Conservation (phyloP, 1,140 invertebrate species). For the Phenacoccus solenopsis region DNA sequence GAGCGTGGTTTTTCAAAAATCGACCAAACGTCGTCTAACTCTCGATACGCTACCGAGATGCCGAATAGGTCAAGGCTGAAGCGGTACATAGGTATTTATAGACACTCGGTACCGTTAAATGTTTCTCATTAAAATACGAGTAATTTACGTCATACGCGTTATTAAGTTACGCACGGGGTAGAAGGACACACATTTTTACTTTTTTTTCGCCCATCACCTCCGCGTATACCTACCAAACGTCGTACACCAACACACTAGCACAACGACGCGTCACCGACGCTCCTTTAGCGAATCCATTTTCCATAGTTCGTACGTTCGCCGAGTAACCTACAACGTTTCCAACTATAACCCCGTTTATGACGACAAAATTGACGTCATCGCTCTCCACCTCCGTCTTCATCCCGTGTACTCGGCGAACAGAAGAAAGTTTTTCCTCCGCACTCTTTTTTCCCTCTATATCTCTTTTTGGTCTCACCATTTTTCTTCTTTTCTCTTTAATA, state of each 20-base stretch:
- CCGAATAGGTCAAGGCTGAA: not conserved
- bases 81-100: not conserved
- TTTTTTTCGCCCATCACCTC: not conserved
- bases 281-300: not conserved
- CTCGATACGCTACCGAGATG: not conserved
- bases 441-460: too few relatives aligned
- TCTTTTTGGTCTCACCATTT: too few relatives aligned
- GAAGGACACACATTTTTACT: conserved; percentile 2
- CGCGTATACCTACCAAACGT: not conserved
- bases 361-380: conserved; percentile 1
- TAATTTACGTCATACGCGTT: conserved; percentile 1
- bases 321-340: not conserved
- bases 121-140: not conserved
- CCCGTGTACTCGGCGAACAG: too few relatives aligned
- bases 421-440: too few relatives aligned
- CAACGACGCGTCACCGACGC: too few relatives aligned
- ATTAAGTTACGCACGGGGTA: not conserved
- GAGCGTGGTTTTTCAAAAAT: too few relatives aligned
- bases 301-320: not conserved
- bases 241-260: not conserved
- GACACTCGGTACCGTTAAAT: not conserved
- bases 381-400: too few relatives aligned
- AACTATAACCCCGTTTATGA: not conserved
- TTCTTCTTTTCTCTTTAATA: too few relatives aligned
- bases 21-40: too few relatives aligned